Base-by-base conservation (phyloP, 2,888 invertebrate genomes). In the Sarcophaga carnaria region DNA sequence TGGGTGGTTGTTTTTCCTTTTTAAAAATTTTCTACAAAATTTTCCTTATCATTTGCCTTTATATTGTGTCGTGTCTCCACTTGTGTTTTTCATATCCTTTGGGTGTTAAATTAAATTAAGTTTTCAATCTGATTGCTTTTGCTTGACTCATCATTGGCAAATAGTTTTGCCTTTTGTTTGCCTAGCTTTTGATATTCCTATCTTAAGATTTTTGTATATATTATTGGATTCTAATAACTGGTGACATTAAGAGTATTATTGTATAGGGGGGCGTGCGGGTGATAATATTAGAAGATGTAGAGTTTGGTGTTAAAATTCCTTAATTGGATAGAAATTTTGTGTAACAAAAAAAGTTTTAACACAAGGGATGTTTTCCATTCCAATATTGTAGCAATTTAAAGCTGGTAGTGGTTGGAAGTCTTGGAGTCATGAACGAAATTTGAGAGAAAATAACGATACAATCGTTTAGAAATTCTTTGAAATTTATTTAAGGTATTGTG, bases 101-200 rank as follows among this genome's bases (percentile, higher is more conserved):
- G 74, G 72, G 79, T 83, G 83, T 79, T 79, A 69, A 83, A 83
- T 79, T 83, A 45, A 83, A 83, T 83, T 83, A 85, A 80, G 77
- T 85, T 85, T 37, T 69, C 64, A 62, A 49, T 37, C n/a, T 72
- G 83, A 83, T 83, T 83, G 66, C 66, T 72, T 69, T 60, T 37
- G 37, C 37, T 37, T 49, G 77, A 67, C 20, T 62, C 45, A 67
- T 71, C 71, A 71, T 22, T 5, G 27, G 69, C 54, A 54, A 5
- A 45, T 22, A 49, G 14, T 47, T 64, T 20, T 47, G 8, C 37
- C 45, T 71, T 67, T 60, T 25, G 17, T 74, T 25, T 80, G 14
- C 47, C 20, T 37, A 37, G 37, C 37, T 37, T 37, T 37, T 37
- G 37, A 37, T 37, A 37, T 37, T 37, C 37, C 37, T 37, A 37